Evolutionary conservation across 2,888 invertebrate species (phyloP).

Genomic region (Linyphia triangularis): DNA sequence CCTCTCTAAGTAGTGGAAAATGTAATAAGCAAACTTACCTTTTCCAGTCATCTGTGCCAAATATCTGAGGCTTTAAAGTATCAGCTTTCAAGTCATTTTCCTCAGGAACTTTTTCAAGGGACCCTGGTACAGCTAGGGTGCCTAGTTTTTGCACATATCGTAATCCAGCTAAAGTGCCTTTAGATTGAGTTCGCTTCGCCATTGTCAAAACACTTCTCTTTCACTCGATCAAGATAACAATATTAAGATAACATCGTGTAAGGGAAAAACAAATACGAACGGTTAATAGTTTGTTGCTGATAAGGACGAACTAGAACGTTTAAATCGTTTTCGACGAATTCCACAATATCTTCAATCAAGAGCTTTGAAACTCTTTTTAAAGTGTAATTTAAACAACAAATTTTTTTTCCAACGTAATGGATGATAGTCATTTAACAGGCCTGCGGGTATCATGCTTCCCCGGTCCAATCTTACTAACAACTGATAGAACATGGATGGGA

Average conservation of each 20-base stretch:
- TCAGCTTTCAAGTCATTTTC: slow-evolving; percentile 39
- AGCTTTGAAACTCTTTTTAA: too few species aligned
- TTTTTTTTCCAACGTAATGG: too few species aligned
- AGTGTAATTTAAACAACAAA: too few species aligned
- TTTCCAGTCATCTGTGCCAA: slow-evolving; percentile 67
- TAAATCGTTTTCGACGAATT: too few species aligned
- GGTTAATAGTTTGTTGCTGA: neutral
- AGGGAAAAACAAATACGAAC: neutral
- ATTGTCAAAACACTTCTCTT: slow-evolving; percentile 50
- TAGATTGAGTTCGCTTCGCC: slow-evolving; percentile 38
- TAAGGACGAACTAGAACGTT: too few species aligned
- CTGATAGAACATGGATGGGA: too few species aligned
- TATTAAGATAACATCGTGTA: neutral
- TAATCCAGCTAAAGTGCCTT: slow-evolving; percentile 29
- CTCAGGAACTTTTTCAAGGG: slow-evolving; percentile 67
- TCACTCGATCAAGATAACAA: slow-evolving; percentile 57
- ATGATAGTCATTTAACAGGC: neutral
- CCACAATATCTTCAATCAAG: too few species aligned
- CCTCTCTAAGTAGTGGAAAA: too few species aligned
- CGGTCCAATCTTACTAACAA: too few species aligned
- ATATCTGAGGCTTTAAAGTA: slow-evolving; percentile 50
- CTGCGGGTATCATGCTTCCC: neutral
- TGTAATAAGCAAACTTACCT: slow-evolving; percentile 24
- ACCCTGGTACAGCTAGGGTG: slow-evolving; percentile 42
- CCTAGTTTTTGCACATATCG: slow-evolving; percentile 48